Percentiles rank a stretch among this genome's conserved stretches.
Evolutionary conservation across 2,797 vertebrate genomes (phyloP).

Genomic region (Numenius phaeopus): DNA sequence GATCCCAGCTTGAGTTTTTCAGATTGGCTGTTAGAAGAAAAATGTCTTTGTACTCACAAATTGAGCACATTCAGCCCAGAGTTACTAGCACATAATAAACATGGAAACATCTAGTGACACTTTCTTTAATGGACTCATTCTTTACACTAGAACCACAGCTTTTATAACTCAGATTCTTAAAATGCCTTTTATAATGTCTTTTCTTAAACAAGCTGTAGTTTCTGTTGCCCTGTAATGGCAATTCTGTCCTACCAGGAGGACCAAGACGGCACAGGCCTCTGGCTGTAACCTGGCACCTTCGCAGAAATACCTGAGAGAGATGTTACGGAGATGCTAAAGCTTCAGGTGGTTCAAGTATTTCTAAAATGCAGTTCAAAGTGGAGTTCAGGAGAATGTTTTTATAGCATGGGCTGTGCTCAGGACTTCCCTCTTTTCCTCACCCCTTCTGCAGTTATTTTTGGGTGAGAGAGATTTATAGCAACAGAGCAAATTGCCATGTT

Average conservation of each 20-base stretch:
- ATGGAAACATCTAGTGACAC: constrained; percentile 51
- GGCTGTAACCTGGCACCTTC: background rate
- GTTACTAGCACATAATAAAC: constrained; percentile 63
- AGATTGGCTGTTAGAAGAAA: constrained; percentile 55
- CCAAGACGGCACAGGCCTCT: fast-evolving
- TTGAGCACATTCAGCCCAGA: constrained; percentile 14
- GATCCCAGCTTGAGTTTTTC: constrained; percentile 46
- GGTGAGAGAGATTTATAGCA: background rate
- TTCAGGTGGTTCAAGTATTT: background rate
- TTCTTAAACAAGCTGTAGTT: background rate
- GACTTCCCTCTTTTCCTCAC: background rate
- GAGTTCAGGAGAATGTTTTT: background rate
- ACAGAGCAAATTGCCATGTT: constrained; percentile 3
- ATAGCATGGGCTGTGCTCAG: background rate
- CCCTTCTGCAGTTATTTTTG: background rate
- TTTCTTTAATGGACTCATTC: constrained; percentile 60
- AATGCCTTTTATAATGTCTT: background rate
- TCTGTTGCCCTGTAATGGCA: background rate
- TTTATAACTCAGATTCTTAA: constrained; percentile 39
- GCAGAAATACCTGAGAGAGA: background rate
- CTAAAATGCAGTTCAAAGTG: background rate
- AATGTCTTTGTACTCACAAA: constrained; percentile 52
- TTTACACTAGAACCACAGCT: constrained; percentile 34
- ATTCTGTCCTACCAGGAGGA: background rate
- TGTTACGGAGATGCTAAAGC: background rate